Evolutionary conservation across 2,797 vertebrate genomes (phyloP).

Genomic region (Esox lucius): DNA sequence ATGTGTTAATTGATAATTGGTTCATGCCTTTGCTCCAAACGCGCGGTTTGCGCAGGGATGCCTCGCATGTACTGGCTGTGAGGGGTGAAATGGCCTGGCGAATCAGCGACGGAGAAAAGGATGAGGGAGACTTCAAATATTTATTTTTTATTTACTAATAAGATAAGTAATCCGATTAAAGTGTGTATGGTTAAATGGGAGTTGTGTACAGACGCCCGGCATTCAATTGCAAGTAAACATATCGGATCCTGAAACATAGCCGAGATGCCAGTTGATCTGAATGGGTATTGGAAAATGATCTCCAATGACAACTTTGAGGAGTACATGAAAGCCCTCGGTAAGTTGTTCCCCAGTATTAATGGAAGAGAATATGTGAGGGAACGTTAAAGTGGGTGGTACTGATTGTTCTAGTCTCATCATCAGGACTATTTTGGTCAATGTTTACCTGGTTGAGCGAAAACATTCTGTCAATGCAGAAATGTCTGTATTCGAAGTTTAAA

Average conservation of each 20-base stretch:
- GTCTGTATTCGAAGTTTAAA: no score
- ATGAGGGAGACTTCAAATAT: neutral
- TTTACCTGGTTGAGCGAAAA: no score
- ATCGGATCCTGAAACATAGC: conserved; percentile 16
- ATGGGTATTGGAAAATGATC: conserved; percentile 95
- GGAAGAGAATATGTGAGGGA: neutral
- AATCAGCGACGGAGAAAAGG: neutral
- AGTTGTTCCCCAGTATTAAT: conserved; percentile 51
- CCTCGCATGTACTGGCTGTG: neutral
- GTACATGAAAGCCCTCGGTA: conserved; percentile 92
- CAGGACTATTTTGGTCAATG: no score
- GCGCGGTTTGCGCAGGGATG: neutral
- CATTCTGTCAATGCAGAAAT: no score
- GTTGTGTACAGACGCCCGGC: conserved; percentile 47
- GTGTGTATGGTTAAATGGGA: conserved; percentile 66
- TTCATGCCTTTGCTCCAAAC: neutral
- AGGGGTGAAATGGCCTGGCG: neutral
- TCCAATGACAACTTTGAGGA: conserved; percentile 94
- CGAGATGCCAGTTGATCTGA: conserved; percentile 87
- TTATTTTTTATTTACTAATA: neutral
- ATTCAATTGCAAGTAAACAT: conserved; percentile 42
- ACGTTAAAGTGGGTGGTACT: neutral
- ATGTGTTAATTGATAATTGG: neutral
- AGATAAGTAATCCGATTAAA: conserved; percentile 69
- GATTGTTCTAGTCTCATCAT: no score